Evolutionary conservation across 1,140 invertebrate genomes (phyloP).

Genomic region (Calephelis virginiensis): DNA sequence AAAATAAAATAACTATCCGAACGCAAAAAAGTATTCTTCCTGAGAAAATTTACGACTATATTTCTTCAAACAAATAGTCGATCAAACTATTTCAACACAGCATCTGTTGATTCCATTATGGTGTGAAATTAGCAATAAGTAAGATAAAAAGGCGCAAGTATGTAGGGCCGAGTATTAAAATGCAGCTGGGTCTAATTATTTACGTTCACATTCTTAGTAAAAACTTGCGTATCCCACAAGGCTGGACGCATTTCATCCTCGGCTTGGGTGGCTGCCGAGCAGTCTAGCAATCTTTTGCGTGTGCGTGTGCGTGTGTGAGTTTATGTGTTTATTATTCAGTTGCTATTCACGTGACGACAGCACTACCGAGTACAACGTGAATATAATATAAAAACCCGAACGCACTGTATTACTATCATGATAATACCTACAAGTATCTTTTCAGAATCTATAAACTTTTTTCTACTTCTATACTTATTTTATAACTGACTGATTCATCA

Average conservation of each 20-base stretch:
- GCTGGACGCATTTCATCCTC: constrained; percentile 39
- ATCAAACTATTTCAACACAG: constrained; percentile 5
- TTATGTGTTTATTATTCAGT: no score
- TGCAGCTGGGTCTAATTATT: constrained; percentile 43
- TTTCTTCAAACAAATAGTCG: constrained; percentile 9
- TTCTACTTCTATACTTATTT: no score
- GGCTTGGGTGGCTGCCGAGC: constrained; percentile 52
- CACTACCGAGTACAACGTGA: no score
- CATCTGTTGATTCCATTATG: constrained; percentile 5
- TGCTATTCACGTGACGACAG: background rate
- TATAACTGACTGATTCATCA: no score
- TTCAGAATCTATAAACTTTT: no score
- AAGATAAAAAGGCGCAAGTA: constrained; percentile 26
- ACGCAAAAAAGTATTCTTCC: no score
- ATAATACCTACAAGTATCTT: no score
- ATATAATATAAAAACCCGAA: no score
- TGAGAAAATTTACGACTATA: no score
- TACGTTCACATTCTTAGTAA: constrained; percentile 39
- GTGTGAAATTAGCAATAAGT: constrained; percentile 21
- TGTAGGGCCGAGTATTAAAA: constrained; percentile 31
- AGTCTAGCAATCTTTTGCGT: constrained; percentile 37
- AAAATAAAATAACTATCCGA: no score
- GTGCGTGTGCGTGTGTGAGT: no score
- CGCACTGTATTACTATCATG: no score
- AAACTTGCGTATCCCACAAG: constrained; percentile 31